Percentiles rank a stretch among this genome's conserved stretches.
These are phyloP conservation scores for Crossocerus cetratus DNA, from an alignment of 2,888 invertebrate genomes.

Conservation along the genomic window DNA sequence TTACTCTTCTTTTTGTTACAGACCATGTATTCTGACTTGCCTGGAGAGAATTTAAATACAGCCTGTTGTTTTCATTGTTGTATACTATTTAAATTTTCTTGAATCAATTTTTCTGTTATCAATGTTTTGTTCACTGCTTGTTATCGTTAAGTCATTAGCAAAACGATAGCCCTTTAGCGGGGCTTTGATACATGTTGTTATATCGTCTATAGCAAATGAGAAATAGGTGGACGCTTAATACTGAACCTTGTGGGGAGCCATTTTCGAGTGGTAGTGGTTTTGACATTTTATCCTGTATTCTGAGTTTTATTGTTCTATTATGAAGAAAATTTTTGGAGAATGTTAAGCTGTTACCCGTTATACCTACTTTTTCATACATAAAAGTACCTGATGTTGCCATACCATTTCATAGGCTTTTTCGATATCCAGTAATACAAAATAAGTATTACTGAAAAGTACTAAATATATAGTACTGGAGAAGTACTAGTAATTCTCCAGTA, in stretches of 20 bases:
- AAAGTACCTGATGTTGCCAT: neutral
- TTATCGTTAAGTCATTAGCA: slow-evolving; percentile 7
- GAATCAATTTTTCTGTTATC: neutral
- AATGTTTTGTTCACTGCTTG: neutral
- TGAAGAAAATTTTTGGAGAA: neutral
- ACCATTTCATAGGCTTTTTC: no score
- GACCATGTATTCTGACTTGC: no score
- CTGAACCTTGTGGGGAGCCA: slow-evolving; percentile 3
- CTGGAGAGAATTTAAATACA: no score
- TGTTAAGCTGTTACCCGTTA: neutral
- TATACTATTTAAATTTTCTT: neutral
- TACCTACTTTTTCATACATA: neutral
- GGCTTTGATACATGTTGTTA: neutral
- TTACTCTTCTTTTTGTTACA: no score
- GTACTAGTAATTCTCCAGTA: no score
- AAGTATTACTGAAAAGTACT: no score
- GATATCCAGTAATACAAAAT: no score
- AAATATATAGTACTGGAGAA: no score
- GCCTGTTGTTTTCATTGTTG: no score
- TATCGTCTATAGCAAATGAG: slow-evolving; percentile 6
- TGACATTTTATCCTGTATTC: neutral
- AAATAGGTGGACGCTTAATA: slow-evolving; percentile 6
- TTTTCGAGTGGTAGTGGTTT: neutral
- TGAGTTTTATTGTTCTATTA: neutral
- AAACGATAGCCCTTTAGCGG: neutral